Base-by-base conservation (phyloP, 2,888 invertebrate genomes). In the Didymodactylos carnosus region DNA sequence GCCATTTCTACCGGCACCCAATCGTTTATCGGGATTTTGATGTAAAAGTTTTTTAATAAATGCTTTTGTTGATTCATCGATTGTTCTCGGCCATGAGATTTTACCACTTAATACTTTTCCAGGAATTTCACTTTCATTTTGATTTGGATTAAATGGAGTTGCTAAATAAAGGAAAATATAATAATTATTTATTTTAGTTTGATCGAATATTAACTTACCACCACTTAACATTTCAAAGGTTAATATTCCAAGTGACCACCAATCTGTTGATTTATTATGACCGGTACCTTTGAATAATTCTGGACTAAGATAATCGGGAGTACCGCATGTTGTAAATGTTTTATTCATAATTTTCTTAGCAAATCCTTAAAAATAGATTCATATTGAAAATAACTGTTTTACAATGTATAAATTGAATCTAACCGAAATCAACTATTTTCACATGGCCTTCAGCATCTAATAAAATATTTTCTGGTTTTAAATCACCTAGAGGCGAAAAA, bases 201-300 rank as follows among this genome's bases (percentile, higher is more conserved):
- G 14, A 3, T 25, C 4, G 7, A 27, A n/a, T 19, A 10, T 13
- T 62, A n/a, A 19, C 29, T 19, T 53, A 53, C 53, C 27, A 25
- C 85, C 85, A 19, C 83, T 83, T 76, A 86, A 79, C 83, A 85
- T 84, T 80, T 85, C 86, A 79, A 81, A 85, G 74, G 85, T 83
- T 69, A 85, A 81, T 71, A 85, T 83, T 25, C 86, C 95, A 80
- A 97, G 86, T 27, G 95, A 94, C 95, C 95, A 97, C 94, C 94
- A 97, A 82, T 97, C 97, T 0, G 97, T 95, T 13, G 94, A 94
- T 82, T 91, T 93, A 82, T 95, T 95, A 85, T 97, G 95, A 43
- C 97, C 97, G 86, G 94, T 94, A 79, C 92, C 92, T 83, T 94
- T 94, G 79, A 95, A 94, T 78, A 95, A 94, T 85, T 95, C 94